These are phyloP conservation scores for Oxytorus armatus DNA, from an alignment of 2,888 invertebrate genomes.

Conservation along the genomic window DNA sequence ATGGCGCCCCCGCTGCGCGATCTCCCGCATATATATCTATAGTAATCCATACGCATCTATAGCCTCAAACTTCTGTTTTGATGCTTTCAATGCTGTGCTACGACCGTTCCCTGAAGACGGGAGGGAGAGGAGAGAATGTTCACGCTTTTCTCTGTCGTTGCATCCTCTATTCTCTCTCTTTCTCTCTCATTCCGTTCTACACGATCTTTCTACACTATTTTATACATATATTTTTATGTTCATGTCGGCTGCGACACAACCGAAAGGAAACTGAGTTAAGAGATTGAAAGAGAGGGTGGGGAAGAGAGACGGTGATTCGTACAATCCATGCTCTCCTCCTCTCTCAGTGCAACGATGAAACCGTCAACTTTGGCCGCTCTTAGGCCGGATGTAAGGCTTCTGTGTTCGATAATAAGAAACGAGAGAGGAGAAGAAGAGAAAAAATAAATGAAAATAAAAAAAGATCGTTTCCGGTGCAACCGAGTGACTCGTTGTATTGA, in stretches of 20 bases:
- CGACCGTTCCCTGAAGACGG: constrained; percentile 12
- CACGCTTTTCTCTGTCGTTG: constrained; percentile 37
- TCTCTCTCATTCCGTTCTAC: constrained; percentile 23
- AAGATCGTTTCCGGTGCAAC: constrained; percentile 56
- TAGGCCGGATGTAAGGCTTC: constrained; percentile 59
- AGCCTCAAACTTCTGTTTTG: constrained; percentile 77
- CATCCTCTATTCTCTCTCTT: constrained; percentile 36
- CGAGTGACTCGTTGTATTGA: constrained; percentile 27
- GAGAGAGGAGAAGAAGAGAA: constrained; percentile 16
- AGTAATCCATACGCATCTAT: constrained; percentile 16
- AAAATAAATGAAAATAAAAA: constrained; percentile 21
- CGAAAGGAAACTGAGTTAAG: constrained; percentile 29
- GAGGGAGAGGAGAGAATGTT: constrained; percentile 26
- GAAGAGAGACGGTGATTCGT: constrained; percentile 25
- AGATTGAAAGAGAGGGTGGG: too few relatives aligned
- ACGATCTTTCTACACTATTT: constrained; percentile 33
- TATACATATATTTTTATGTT: not conserved
- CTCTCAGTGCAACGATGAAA: constrained; percentile 42
- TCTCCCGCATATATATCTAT: constrained; percentile 58
- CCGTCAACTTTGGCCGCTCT: constrained; percentile 38
- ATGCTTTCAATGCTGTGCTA: constrained; percentile 72
- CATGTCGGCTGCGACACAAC: constrained; percentile 3
- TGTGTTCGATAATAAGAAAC: constrained; percentile 60
- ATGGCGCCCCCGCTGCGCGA: constrained; percentile 83
- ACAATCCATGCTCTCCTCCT: not conserved